Base-by-base conservation (phyloP, 2,888 invertebrate species). In the Nomada fabriciana region DNA sequence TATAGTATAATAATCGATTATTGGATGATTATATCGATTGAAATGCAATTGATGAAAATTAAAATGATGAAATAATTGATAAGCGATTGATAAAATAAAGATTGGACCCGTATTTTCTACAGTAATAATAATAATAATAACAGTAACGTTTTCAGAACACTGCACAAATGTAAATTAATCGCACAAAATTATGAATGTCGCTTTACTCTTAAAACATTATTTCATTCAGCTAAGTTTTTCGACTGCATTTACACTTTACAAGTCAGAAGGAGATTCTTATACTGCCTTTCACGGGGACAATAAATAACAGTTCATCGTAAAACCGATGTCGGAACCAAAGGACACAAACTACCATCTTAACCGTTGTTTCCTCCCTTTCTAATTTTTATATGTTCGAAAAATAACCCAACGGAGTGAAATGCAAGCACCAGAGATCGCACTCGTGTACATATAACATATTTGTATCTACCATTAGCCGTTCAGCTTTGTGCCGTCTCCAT, bases 401-500 rank as follows among this genome's bases (percentile, higher is more conserved):
- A 55, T 5, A 72, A 57, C 29, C 13, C 70, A 52, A 59, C 60
- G 81, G 68, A 82, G 82, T 77, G 86, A 76, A 81, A 86, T 59
- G 88, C 86, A 65, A 78, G 76, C 85, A 75, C 57, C 71, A 50
- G 73, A 65, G 61, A 81, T 78, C 67, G 82, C 82, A 89, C 88
- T 89, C 85, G 86, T 89, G 90, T 90, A 91, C 89, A 89, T 93
- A 91, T 93, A 92, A 91, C 88, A 92, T 92, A 92, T 85, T 91
- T 92, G 91, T 93, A 93, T 92, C 88, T 91, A 92, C 85, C 88
- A 91, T 84, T 93, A 93, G 91, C 91, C 90, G 91, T 93, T 93
- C 92, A 93, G 93, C 93, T 93, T 93, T 91, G 92, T 93, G 92
- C 92, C 93, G 93, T 93, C 93, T 93, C 87, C 89, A 88, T 92